These are phyloP conservation scores for Ypsolopha sequella DNA, from an alignment of 2,888 invertebrate species.

Conservation along the genomic window DNA sequence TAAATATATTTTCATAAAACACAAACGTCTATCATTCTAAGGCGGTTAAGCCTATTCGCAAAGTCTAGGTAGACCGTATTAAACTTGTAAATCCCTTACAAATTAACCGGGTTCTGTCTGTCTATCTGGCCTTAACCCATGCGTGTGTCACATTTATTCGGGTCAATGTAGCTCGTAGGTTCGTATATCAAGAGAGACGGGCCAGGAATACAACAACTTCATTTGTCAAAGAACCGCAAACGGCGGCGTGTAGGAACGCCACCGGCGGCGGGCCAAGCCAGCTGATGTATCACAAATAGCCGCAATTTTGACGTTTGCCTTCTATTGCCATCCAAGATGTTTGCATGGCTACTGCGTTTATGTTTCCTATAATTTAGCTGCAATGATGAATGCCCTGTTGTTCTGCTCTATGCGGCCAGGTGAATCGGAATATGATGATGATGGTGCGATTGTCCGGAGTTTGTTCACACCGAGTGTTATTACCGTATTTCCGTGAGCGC, in stretches of 20 bases:
- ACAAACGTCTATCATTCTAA: too few relatives aligned
- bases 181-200: slow-evolving; percentile 15
- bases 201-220: slow-evolving; percentile 36
- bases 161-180: slow-evolving; percentile 1
- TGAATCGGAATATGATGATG: background rate
- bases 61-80: background rate
- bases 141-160: slow-evolving; percentile 1
- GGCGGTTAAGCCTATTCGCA: background rate
- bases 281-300: slow-evolving; percentile 45
- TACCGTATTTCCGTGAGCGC: background rate
- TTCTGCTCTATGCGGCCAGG: slow-evolving; percentile 9
- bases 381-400: slow-evolving; percentile 37
- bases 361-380: slow-evolving; percentile 38
- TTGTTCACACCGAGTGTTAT: background rate
- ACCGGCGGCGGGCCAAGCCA: slow-evolving; percentile 19
- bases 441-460: background rate
- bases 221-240: slow-evolving; percentile 60
- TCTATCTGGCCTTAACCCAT: background rate
- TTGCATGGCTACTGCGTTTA: slow-evolving; percentile 32
- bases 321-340: slow-evolving; percentile 28
- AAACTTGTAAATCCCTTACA: background rate
- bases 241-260: slow-evolving; percentile 10
- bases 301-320: slow-evolving; percentile 49
- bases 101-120: slow-evolving; percentile 1
- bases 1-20: too few relatives aligned